phyloP scores from a whole-genome alignment of 2,888 invertebrate genomes.

The Lasioglossum lativentre region DNA sequence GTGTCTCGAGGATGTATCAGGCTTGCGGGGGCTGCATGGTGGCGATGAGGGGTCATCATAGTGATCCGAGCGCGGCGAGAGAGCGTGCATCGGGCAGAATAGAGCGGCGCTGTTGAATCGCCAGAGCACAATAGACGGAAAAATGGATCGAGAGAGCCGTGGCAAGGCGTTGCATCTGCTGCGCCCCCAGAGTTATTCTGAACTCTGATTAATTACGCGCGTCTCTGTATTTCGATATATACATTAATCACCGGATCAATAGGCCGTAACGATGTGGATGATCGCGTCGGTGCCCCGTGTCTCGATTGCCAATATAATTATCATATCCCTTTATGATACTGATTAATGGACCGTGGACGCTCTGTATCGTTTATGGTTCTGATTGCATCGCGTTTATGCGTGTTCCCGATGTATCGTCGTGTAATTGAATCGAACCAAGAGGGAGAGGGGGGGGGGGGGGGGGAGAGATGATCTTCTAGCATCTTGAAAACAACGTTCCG shows the following conservation, averaged over 20 bases:
- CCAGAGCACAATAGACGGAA: conserved; percentile 4
- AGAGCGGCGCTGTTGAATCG: background rate
- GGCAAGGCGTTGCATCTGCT: conserved; percentile 2
- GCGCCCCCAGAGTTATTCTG: conserved; percentile 32
- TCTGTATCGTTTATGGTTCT: conserved; percentile 44
- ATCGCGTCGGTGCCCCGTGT: conserved; percentile 54
- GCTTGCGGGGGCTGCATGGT: background rate
- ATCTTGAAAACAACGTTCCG: background rate
- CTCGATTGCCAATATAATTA: conserved; percentile 66
- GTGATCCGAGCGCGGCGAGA: background rate
- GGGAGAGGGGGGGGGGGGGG: background rate
- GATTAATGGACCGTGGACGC: conserved; percentile 58
- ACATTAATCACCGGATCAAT: conserved; percentile 64
- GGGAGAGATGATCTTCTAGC: background rate
- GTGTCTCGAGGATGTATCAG: background rate
- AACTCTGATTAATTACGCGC: conserved; percentile 62
- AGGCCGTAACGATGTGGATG: conserved; percentile 64
- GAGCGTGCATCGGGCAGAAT: background rate
- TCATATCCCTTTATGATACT: conserved; percentile 63
- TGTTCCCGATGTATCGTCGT: background rate
- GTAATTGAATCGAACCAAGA: background rate
- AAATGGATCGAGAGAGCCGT: conserved; percentile 4
- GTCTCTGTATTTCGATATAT: conserved; percentile 54
- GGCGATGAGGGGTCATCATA: background rate
- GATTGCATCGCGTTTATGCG: conserved; percentile 3